phyloP scores from a whole-genome alignment of 2,888 invertebrate genomes.

The Netelia melanura region DNA sequence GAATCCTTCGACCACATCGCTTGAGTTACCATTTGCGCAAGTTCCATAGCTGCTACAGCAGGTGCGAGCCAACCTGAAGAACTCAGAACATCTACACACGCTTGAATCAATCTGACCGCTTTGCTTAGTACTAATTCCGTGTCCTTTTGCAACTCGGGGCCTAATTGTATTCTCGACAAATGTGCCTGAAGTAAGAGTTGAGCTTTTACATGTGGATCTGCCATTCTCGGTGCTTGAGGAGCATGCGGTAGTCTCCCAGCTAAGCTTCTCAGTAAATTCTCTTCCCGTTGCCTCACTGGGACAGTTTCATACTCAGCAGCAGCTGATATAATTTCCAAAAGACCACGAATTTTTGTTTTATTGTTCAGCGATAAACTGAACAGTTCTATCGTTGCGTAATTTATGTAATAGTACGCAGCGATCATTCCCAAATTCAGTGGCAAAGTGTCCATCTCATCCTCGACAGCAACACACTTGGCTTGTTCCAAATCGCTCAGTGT shows the following conservation, averaged over 20 bases:
- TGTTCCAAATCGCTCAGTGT: conserved; percentile 97
- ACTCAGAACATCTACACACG: conserved; percentile 97
- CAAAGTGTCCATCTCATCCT: conserved; percentile 98
- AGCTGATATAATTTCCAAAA: conserved; percentile 98
- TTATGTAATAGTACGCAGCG: conserved; percentile 99
- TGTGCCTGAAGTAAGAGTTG: conserved; percentile 98
- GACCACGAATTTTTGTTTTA: conserved; percentile 98
- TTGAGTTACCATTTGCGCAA: conserved; percentile 99
- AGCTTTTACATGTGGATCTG: conserved; percentile 98
- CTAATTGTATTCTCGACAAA: conserved; percentile 96
- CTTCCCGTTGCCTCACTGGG: conserved; percentile 97
- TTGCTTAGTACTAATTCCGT: conserved; percentile 95
- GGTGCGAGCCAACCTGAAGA: conserved; percentile 99
- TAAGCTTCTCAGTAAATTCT: conserved; percentile 91
- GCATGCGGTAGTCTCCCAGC: conserved; percentile 89
- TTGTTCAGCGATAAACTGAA: conserved; percentile 98
- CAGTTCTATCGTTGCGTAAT: conserved; percentile 99
- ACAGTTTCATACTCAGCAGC: conserved; percentile 98
- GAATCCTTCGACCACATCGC: conserved; percentile 99
- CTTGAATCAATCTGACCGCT: conserved; percentile 95
- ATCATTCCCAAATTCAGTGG: conserved; percentile 99
- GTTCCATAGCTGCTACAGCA: conserved; percentile 99
- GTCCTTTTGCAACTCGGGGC: conserved; percentile 98
- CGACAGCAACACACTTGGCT: conserved; percentile 98
- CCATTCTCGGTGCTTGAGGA: conserved; percentile 82